Evolutionary conservation across 2,113 vertebrate species (phyloP).

Genomic region (Pseudorectes ferrugineus): DNA sequence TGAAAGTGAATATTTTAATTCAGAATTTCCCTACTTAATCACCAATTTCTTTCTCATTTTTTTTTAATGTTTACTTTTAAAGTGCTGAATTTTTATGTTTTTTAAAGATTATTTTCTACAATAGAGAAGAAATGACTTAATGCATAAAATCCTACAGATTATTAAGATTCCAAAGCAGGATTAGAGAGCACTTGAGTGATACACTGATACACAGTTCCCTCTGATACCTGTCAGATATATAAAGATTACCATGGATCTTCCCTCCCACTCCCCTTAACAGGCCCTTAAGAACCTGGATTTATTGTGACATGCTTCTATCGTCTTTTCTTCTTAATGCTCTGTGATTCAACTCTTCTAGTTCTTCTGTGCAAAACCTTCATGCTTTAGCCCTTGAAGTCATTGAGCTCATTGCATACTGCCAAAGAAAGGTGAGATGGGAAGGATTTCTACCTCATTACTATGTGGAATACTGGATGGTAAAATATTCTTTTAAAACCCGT

Average conservation of each 20-base stretch:
- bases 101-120: background rate
- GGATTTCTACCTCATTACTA: background rate
- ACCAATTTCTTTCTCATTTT: background rate
- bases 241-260: background rate
- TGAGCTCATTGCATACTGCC: background rate
- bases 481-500: background rate
- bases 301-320: background rate
- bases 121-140: background rate
- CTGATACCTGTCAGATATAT: background rate
- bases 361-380: background rate
- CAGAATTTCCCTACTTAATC: background rate
- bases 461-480: background rate
- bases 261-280: background rate
- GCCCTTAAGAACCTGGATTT: background rate
- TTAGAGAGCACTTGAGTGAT: background rate
- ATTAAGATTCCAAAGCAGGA: background rate
- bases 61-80: background rate
- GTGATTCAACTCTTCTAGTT: background rate
- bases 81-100: background rate
- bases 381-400: background rate
- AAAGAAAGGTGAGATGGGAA: background rate
- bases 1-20: background rate
- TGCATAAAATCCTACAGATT: background rate
- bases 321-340: background rate
- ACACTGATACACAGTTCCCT: background rate